Evolutionary conservation across 2,797 vertebrate genomes (phyloP), one percentile per base, ranked within the genome.

Genomic region (Gymnodraco acuticeps): DNA sequence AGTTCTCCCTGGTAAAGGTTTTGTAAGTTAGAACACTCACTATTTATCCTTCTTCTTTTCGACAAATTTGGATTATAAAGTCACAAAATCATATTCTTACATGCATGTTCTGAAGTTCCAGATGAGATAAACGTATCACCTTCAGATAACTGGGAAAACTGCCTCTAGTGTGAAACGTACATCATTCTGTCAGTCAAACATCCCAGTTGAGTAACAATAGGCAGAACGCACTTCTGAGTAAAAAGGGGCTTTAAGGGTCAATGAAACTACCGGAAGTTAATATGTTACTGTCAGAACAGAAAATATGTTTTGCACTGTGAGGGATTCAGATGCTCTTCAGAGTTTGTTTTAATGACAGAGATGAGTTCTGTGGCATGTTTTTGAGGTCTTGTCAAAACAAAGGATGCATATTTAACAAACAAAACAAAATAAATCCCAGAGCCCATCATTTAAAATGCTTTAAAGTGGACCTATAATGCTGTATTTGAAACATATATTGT

Each of bases 351-450:
- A 63, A 80, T 67, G 63, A 73, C 38, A 79, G 75, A 73, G 63
- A 45, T 58, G 31, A 77, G 69, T 64, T 72, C 65, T 71, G 82
- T 16, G 76, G 67, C 75, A 58, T 50, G 48, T 69, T 64, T 50
- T 38, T 48, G 80, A 68, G 78, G 80, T 64, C 47, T 83, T 51
- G 63, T 77, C 62, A 74, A 79, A 75, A 75, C 58, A 70, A 70
- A 54, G 50, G n/a, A 38, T 62, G 72, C 10, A 3, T 52, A 68
- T 60, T 63, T 41, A 48, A 61, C 64, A 73, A 48, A 78, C 60
- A 68, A 67, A 19, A 48, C 65, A 70, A 60, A 27, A n/a, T 59
- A 64, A 80, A 82, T 73, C 56, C 76, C 69, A 78, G 42, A 73
- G 56, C 27, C 3, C 27, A 27, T 27, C 27, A 27, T 27, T 27